Evolutionary conservation across 1,140 invertebrate genomes (phyloP), one percentile per base, ranked within the genome.

Genomic region (Neodiprion virginianus): DNA sequence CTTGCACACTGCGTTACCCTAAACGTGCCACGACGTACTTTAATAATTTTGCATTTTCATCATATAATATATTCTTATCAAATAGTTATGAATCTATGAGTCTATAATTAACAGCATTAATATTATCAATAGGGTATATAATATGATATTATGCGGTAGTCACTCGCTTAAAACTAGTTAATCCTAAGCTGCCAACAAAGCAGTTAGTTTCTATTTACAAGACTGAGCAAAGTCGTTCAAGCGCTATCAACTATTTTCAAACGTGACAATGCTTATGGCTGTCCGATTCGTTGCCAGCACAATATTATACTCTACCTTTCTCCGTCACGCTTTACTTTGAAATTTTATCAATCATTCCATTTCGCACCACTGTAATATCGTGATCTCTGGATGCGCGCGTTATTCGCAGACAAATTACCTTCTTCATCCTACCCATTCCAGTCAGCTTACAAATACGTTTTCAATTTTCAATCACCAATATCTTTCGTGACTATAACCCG

Each of bases 161-260:
- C 78, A 77, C 74, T 77, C 73, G 69, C 72, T 79, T 80, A 79
- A 73, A 72, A 76, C 53, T 61, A 61, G 7, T 61, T 61, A 61
- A 61, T 7, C n/a, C 53, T 61, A 61, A 61, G n/a, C 53, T 61
- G 53, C 53, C 53, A 8, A 61, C 53, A 61, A 61, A 61, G 53
- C 53, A 61, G 53, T 17, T 61, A 61, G 11, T 14, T 61, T 61
- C n/a, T 61, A 61, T 61, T 61, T 61, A 61, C 53, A 61, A 61
- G 28, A 40, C 28, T 40, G 28, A 40, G 28, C 28, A 40, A 40
- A 40, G 28, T 40, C 28, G 28, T 40, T 40, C 28, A 40, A 61
- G 53, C 53, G 53, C n/a, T 61, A 61, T 61, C 53, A 61, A 14
- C 28, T 61, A 0, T 21, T 21, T 21, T 17, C n/a, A 61, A 61